Base-by-base conservation (phyloP, 1,140 invertebrate species). In the Heliothis subflexa region DNA sequence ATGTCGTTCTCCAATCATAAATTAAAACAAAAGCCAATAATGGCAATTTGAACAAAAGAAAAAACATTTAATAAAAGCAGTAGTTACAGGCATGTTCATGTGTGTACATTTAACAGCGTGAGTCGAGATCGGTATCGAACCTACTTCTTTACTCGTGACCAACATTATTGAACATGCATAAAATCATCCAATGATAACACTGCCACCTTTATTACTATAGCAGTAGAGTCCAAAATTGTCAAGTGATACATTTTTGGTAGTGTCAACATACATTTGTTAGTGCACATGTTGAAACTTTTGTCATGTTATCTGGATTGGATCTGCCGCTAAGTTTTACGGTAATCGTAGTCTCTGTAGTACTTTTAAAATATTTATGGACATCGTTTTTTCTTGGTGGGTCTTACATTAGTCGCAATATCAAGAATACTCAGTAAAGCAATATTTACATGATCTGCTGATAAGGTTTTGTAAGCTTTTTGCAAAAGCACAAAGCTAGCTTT, bases 271-370 rank as follows among this genome's bases (percentile, higher is more conserved):
- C 68, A 28, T 79, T 81, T 82, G 82, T 84, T 62, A 80, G 74
- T 70, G 54, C 73, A 85, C 82, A 86, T 89, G 89, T 91, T 89
- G 85, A 89, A 86, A 88, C 85, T 87, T 91, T 90, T 91, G 89
- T 91, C 85, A 81, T 85, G 81, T 86, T 89, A 92, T 93, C 91
- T 80, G 80, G 78, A 89, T 91, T 85, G 86, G 83, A 91, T 91
- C 89, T 86, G 78, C 81, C 70, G 82, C 85, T 86, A 80, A 86
- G 88, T 87, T 92, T 90, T 90, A 93, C 86, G 89, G 84, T 91
- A 91, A 91, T 93, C 81, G 87, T 83, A 81, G 81, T 83, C 76
- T 78, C 82, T 83, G 80, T 78, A 76, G 83, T 81, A 80, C 83
- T 81, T 85, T 83, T 25, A 81, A 81, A 66, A 49, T 86, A 85